phyloP scores from a whole-genome alignment of 1,140 invertebrate species.

The Pseudomyrmex cubaensis region DNA sequence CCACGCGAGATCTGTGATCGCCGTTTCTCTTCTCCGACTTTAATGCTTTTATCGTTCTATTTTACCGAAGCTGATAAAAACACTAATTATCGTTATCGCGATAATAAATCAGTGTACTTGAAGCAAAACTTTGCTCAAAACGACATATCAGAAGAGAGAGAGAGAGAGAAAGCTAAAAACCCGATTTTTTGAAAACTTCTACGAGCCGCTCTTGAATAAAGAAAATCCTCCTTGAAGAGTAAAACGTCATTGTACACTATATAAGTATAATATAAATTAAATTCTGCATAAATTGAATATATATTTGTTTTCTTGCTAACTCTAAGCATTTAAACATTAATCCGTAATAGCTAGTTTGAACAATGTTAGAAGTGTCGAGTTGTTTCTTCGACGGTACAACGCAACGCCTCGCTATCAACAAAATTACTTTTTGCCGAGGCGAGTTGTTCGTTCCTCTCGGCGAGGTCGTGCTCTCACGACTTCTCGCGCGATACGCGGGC shows the following conservation, averaged over 20 bases:
- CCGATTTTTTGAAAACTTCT: too few relatives aligned
- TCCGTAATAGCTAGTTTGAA: neutral
- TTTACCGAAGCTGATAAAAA: conserved; percentile 30
- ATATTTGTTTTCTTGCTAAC: neutral
- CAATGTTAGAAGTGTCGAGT: neutral
- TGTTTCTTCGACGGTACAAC: neutral
- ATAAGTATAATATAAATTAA: too few relatives aligned
- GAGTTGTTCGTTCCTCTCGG: conserved; percentile 48
- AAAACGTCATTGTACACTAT: too few relatives aligned
- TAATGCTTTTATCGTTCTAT: conserved; percentile 23
- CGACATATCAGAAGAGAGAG: neutral
- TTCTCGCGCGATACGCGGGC: conserved; percentile 63
- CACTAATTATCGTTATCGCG: conserved; percentile 16
- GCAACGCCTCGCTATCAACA: conserved; percentile 51
- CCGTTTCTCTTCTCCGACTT: conserved; percentile 43
- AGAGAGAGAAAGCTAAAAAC: too few relatives aligned
- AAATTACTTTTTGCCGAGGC: conserved; percentile 60
- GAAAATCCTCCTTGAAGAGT: too few relatives aligned
- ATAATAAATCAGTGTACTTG: too few relatives aligned
- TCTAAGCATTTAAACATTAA: neutral
- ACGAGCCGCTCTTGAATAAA: too few relatives aligned
- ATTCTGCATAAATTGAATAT: too few relatives aligned
- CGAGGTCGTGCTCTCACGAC: conserved; percentile 70
- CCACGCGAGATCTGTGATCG: conserved; percentile 78
- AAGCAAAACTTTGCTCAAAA: too few relatives aligned